Base-by-base conservation (phyloP, 2,888 invertebrate species). In the Lysandra bellargus region DNA sequence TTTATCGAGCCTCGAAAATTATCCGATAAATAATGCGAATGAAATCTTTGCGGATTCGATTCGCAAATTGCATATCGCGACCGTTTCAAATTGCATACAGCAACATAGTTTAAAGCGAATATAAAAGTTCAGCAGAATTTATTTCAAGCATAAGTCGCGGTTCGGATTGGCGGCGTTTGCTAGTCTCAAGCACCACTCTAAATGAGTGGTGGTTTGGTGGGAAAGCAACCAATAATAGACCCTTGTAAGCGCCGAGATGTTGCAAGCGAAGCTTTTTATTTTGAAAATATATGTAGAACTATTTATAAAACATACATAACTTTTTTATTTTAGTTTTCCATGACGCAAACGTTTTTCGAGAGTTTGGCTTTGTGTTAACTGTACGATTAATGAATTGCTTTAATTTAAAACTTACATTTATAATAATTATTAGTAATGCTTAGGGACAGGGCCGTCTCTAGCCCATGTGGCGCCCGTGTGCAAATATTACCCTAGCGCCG, bases 191-290 rank as follows among this genome's bases (percentile, higher is more conserved):
- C n/a, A 23, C 74, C 74, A 44, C 74, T 74, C n/a, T 9, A n/a
- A n/a, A 23, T 74, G 74, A 74, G 74, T 23, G 74, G 74, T 44
- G 74, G 74, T 74, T 74, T 74, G 44, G n/a, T 44, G 74, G 74
- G 69, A 69, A 74, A 74, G 74, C 40, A 44, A 37, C 74, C 74
- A 74, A 40, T 74, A 44, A 74, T 44, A 44, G 74, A 44, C 74
- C 23, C 44, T 44, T 40, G n/a, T 40, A 14, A 73, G 74, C 74
- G 44, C 44, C n/a, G 74, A 44, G 74, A 44, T 69, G 33, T 69
- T 44, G 74, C 74, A 74, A 74, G 44, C 74, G 6, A 74, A 74
- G 74, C 74, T 44, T 40, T 40, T n/a, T 74, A 74, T 74, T 74
- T 40, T 74, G 74, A 40, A 74, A 74, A 74, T 9, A 23, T 23